Evolutionary conservation across 2,888 invertebrate species (phyloP), one percentile per base, ranked within the genome.

Genomic region (Eilema sororculum): DNA sequence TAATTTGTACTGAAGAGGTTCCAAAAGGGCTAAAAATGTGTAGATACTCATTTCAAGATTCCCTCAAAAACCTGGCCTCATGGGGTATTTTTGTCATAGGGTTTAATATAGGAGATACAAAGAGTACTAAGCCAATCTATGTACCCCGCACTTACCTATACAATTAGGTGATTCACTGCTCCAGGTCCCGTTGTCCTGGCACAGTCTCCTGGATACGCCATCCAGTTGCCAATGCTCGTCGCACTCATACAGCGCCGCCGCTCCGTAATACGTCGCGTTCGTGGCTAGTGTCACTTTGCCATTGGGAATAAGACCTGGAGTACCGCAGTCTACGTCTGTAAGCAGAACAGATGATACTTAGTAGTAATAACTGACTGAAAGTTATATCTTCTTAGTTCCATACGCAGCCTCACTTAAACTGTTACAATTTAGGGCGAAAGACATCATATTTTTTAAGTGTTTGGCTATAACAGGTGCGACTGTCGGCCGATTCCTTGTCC

Each of bases 151-250:
- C 46, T 85, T 91, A 97, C 98, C 97, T 95, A 96, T 96, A 87
- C 99, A 99, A n/a, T 93, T 88, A 0, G 98, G 98, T 0, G 97
- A 93, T 72, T 97, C 98, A 24, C 98, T 97, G 84, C 98, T 98
- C 99, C 98, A 99, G 0, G 98, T 98, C 65, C 97, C 98, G 86
- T 98, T 97, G 86, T 98, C 98, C 68, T 98, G 96, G 86, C 98
- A 99, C 67, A 98, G 91, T 72, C 98, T 93, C 67, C 98, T 96
- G 3, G 98, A 97, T 4, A 98, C 97, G 0, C 98, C 98, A 78
- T 97, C 97, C 16, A 98, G 92, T 86, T 97, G 97, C 92, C 96
- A 98, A 86, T 98, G 97, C 3, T 96, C 95, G 71, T 97, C 96
- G 86, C 99, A 99, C 81, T 98, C 97, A 87, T 99, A 99, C 10